Evolutionary conservation across 2,113 vertebrate genomes (phyloP), one percentile per base, ranked within the genome.

Genomic region (Danio rerio): DNA sequence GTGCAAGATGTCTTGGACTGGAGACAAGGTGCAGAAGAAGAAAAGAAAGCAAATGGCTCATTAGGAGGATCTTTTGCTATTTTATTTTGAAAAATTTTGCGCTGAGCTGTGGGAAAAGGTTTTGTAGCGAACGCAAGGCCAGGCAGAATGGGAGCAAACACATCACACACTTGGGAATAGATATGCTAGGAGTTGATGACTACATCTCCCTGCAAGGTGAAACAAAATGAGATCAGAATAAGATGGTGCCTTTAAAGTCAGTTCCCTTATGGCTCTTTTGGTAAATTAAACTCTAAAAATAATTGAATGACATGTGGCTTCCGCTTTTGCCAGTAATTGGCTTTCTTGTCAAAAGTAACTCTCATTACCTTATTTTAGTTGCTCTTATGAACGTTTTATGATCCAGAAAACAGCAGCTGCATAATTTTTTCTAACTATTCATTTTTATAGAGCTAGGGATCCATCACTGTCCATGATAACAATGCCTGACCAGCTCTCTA

Each of bases 1-100:
- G 86, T 93, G 86, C 78, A 88, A 87, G 87, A 87, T 91, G 87
- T 89, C 84, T 89, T 86, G 66, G 87, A 81, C 73, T 74, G 82
- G 79, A 87, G 86, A 76, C 62, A 84, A 85, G 59, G 81, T 78
- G 20, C 66, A 12, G 71, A 73, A 80, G 15, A 62, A 87, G 55
- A 43, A 75, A 78, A 75, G 86, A 83, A 85, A 84, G 77, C 71
- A 82, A 88, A 80, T 69, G 5, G 61, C 68, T 86, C 20, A 82
- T 89, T 76, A 88, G 50, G 11, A 53, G 20, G 49, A 58, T 42
- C 31, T 56, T 87, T 89, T 87, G 82, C 83, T 71, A 42, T 88
- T 91, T 89, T 87, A 86, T 84, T 86, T 84, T 81, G 78, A 20
- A 84, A 87, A 71, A 68, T 81, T 78, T 75, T 52, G 56, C 80